These are phyloP conservation scores for Auanema sp. DNA, from an alignment of 2,888 invertebrate species.

Conservation along the genomic window DNA sequence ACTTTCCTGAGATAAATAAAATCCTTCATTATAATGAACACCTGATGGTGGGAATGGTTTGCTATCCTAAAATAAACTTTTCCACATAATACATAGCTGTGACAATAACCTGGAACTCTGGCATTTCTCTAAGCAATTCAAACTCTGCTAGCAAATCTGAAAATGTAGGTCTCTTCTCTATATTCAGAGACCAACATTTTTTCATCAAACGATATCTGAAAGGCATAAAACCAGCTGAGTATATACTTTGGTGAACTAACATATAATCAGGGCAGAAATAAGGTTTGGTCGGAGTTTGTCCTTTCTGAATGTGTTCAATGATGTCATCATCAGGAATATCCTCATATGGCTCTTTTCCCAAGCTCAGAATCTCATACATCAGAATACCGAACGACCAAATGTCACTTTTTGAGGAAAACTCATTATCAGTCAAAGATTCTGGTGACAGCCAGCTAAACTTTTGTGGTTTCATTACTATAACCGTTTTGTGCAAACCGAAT, in stretches of 20 bases:
- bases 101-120: slow-evolving; percentile 33
- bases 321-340: slow-evolving; percentile 76
- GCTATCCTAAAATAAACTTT: slow-evolving; percentile 21
- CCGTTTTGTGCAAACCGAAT: not conserved
- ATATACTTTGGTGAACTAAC: slow-evolving; percentile 62
- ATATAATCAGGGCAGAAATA: slow-evolving; percentile 79
- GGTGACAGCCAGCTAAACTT: slow-evolving; percentile 89
- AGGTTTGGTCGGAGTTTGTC: slow-evolving; percentile 75
- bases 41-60: slow-evolving; percentile 28
- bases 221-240: not conserved
- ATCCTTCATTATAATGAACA: slow-evolving; percentile 31
- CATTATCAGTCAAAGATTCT: slow-evolving; percentile 90
- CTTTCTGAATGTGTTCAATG: slow-evolving; percentile 75
- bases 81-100: not conserved
- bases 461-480: not conserved
- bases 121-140: slow-evolving; percentile 47
- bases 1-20: slow-evolving; percentile 33
- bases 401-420: slow-evolving; percentile 93
- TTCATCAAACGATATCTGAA: slow-evolving; percentile 47
- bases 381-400: slow-evolving; percentile 79
- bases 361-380: slow-evolving; percentile 93
- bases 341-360: slow-evolving; percentile 95
- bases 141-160: slow-evolving; percentile 44
- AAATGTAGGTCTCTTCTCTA: slow-evolving; percentile 44
- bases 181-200: slow-evolving; percentile 38